Conservation (phyloP, 1,140 invertebrate species). For the Apis cerana region DNA sequence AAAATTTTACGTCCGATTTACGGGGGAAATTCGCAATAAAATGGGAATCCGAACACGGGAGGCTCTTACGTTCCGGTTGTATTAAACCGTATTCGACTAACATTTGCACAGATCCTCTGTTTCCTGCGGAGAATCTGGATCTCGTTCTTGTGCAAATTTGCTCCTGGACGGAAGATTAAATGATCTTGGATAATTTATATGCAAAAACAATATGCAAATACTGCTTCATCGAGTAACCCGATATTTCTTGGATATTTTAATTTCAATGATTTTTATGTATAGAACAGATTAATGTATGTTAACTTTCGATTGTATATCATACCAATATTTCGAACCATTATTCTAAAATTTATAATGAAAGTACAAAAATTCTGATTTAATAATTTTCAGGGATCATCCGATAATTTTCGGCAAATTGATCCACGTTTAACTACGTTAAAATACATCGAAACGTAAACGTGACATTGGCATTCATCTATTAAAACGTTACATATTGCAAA, state of each 20-base stretch:
- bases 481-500: background rate
- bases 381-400: too few species aligned
- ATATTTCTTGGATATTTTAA: background rate
- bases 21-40: slow-evolving; percentile 34
- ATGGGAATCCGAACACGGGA: too few species aligned
- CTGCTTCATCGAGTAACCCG: background rate
- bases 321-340: too few species aligned
- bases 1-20: slow-evolving; percentile 63
- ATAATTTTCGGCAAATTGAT: background rate
- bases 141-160: background rate
- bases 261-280: too few species aligned
- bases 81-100: background rate
- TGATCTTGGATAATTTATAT: background rate
- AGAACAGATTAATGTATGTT: too few species aligned
- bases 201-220: background rate
- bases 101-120: background rate
- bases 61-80: background rate
- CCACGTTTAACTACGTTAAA: background rate
- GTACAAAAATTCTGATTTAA: too few species aligned
- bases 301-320: too few species aligned
- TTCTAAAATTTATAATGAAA: too few species aligned
- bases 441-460: background rate
- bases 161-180: background rate
- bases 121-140: background rate
- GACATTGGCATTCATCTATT: background rate